A percentile compares a stretch with the other conserved stretches of the same genome.
Evolutionary conservation across 1,140 invertebrate species (phyloP).

Genomic region (Asobara japonica): DNA sequence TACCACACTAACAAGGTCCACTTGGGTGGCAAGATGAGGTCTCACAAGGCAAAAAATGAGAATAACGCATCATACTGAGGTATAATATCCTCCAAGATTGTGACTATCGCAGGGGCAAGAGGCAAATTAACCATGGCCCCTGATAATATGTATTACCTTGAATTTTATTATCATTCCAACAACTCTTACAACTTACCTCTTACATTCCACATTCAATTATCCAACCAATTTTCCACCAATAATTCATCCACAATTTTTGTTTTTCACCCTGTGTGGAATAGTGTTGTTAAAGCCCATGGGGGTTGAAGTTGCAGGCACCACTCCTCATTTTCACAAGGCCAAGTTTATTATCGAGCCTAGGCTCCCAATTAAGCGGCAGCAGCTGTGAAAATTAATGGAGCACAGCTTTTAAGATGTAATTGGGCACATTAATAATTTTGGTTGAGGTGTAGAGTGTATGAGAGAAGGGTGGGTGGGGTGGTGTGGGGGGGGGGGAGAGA

Average conservation of each 20-base stretch:
- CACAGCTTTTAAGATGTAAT: conserved; percentile 76
- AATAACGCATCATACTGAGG: conserved; percentile 39
- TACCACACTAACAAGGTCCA: conserved; percentile 59
- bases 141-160: not conserved
- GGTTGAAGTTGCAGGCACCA: not conserved
- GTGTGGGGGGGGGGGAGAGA: not conserved
- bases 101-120: not conserved
- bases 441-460: conserved; percentile 39
- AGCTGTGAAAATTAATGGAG: conserved; percentile 76
- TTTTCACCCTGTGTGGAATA: too few relatives aligned
- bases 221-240: not conserved
- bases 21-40: conserved; percentile 53
- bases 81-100: conserved; percentile 51
- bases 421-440: conserved; percentile 73
- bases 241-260: not conserved
- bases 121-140: not conserved
- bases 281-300: not conserved
- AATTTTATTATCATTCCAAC: not conserved
- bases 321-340: not conserved
- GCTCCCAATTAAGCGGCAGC: conserved; percentile 74
- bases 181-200: not conserved
- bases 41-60: conserved; percentile 36
- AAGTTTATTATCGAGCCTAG: conserved; percentile 70
- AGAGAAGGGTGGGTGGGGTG: too few relatives aligned
- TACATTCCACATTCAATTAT: not conserved